A percentile compares a stretch with the other conserved stretches of the same genome.
Evolutionary conservation across 2,113 vertebrate species (phyloP).

Genomic region (Athene cunicularia): DNA sequence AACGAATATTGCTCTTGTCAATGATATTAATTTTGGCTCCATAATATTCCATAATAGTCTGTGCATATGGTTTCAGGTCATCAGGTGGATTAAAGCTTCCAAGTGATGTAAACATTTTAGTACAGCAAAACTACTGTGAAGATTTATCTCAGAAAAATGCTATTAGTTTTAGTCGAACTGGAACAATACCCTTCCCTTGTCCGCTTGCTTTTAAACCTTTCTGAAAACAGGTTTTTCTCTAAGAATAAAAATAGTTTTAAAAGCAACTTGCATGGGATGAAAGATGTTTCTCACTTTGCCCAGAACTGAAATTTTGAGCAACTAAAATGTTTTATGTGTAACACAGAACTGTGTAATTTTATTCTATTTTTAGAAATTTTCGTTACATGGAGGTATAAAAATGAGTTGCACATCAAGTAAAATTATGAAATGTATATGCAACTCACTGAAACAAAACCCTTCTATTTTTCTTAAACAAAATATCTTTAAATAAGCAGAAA

Average conservation of each 20-base stretch:
- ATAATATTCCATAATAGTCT: background rate
- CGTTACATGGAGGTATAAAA: background rate
- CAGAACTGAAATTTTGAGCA: background rate
- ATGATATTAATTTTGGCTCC: background rate
- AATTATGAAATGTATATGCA: background rate
- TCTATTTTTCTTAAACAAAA: background rate
- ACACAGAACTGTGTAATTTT: fast-evolving
- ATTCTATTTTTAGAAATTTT: background rate
- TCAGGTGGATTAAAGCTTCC: background rate
- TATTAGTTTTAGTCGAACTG: background rate
- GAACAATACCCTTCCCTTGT: background rate
- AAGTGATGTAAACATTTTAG: background rate
- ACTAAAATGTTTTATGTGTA: background rate
- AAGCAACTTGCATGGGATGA: background rate
- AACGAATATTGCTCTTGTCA: background rate
- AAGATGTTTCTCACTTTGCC: background rate
- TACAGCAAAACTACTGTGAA: background rate
- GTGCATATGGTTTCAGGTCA: background rate
- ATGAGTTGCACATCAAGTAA: background rate
- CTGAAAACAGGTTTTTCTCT: background rate
- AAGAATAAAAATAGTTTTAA: background rate
- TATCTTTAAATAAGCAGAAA: background rate
- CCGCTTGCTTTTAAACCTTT: background rate
- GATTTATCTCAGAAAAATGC: background rate
- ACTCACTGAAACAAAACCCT: background rate